Evolutionary conservation across 2,113 vertebrate species (phyloP), one percentile per base, ranked within the genome.

Genomic region (Anser cygnoides): DNA sequence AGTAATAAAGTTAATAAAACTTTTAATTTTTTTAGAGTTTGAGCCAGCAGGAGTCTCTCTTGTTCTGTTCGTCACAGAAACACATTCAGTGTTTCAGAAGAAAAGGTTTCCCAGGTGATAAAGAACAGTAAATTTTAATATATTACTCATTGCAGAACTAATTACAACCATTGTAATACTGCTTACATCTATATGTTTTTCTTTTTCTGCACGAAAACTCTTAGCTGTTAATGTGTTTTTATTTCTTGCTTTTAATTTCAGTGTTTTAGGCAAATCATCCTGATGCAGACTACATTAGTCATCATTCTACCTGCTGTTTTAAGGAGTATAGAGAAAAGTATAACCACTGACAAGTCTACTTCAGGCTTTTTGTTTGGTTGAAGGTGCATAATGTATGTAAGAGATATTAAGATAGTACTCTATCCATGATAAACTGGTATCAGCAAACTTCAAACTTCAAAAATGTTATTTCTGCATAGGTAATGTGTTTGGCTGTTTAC

Each of bases 31-130:
- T 82, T 11, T 25, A 61, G 52, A 54, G 20, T 61, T 81, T 76
- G 55, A 91, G 43, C 94, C 95, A 95, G 94, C 84, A 97, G 97
- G 96, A 95, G 78, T 97, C 95, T 93, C 94, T 93, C 91, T 96
- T 94, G 92, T 55, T 94, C 96, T 96, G 74, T 81, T 84, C 61
- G 74, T 93, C 61, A 41, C 39, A 80, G 66, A 70, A 90, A 20
- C 41, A 70, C 28, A 73, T 6, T n/a, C 15, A 78, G 1, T 62
- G 13, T 39, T 58, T 72, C 52, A 54, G 46, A 76, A 80, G 14
- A 31, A 62, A 93, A 23, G 3, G 7, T 59, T 94, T 91, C 22
- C n/a, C 25, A 82, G 49, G 31, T 78, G 62, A 88, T 82, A 84
- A 58, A 86, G 65, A 91, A 25, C 17, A 49, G 57, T 23, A 89